A percentile compares a stretch with the other conserved stretches of the same genome.
These are phyloP conservation scores for Hemistola chrysoprasaria DNA, from an alignment of 2,888 invertebrate species.

Conservation along the genomic window DNA sequence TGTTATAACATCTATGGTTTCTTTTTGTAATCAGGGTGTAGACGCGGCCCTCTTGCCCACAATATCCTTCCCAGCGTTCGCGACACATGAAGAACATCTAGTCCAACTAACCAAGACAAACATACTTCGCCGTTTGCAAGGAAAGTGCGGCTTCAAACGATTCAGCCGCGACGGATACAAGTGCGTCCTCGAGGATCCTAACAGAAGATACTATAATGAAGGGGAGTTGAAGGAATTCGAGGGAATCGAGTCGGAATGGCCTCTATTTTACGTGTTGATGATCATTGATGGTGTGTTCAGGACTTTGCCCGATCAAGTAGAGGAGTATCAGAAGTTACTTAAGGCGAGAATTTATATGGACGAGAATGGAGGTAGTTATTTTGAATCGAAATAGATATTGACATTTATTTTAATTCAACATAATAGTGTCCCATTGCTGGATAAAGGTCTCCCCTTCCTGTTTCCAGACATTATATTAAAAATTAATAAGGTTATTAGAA, in stretches of 20 bases:
- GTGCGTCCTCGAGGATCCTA: constrained; percentile 92
- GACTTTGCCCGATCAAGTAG: constrained; percentile 93
- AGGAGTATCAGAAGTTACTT: constrained; percentile 93
- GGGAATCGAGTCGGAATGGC: constrained; percentile 98
- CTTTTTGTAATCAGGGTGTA: constrained; percentile 85
- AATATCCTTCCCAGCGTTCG: constrained; percentile 98
- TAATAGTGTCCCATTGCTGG: too few species aligned
- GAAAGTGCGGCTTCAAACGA: constrained; percentile 95
- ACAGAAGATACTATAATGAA: constrained; percentile 90
- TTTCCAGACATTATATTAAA: too few species aligned
- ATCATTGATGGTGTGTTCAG: constrained; percentile 97
- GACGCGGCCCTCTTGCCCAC: constrained; percentile 96
- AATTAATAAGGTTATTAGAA: too few species aligned
- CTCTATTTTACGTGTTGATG: constrained; percentile 96
- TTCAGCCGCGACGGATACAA: constrained; percentile 97
- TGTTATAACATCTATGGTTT: background rate
- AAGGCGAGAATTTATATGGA: constrained; percentile 92
- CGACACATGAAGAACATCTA: constrained; percentile 96
- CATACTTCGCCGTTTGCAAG: constrained; percentile 90
- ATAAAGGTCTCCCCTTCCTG: too few species aligned
- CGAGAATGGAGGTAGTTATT: constrained; percentile 86
- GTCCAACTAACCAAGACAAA: constrained; percentile 93
- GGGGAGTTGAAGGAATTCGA: constrained; percentile 98
- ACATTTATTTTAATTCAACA: background rate
- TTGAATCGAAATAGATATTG: background rate